Conservation (phyloP, 2,797 vertebrate species). For the Heterohyrax brucei region DNA sequence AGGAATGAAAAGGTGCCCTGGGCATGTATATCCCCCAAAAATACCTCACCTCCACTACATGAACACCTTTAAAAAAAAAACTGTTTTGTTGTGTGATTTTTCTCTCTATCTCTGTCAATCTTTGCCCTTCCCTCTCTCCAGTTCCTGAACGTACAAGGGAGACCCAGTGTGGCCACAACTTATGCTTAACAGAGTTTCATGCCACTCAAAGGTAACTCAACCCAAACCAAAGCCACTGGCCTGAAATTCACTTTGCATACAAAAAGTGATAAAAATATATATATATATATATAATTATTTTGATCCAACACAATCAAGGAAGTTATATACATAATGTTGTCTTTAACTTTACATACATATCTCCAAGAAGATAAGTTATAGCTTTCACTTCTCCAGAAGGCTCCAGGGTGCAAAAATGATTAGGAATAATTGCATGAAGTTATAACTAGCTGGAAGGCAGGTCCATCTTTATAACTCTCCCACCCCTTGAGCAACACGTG, state of each 20-base stretch:
- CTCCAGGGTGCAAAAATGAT: neutral
- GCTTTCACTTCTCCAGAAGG: slow-evolving; percentile 27
- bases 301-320: slow-evolving; percentile 45
- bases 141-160: neutral
- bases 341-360: neutral
- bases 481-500: neutral
- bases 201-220: neutral
- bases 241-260: neutral
- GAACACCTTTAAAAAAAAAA: neutral
- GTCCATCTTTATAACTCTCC: neutral
- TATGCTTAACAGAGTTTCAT: slow-evolving; percentile 28
- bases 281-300: slow-evolving; percentile 11
- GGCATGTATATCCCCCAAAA: neutral
- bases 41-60: neutral
- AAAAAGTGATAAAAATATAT: neutral
- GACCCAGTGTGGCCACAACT: neutral
- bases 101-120: neutral
- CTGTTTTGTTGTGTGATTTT: neutral
- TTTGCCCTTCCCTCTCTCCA: neutral
- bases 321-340: neutral
- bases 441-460: neutral
- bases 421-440: neutral
- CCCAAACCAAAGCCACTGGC: no score
- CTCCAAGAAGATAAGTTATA: neutral
- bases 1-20: neutral